phyloP scores from a whole-genome alignment of 2,113 vertebrate species.

The Scomber colias region DNA sequence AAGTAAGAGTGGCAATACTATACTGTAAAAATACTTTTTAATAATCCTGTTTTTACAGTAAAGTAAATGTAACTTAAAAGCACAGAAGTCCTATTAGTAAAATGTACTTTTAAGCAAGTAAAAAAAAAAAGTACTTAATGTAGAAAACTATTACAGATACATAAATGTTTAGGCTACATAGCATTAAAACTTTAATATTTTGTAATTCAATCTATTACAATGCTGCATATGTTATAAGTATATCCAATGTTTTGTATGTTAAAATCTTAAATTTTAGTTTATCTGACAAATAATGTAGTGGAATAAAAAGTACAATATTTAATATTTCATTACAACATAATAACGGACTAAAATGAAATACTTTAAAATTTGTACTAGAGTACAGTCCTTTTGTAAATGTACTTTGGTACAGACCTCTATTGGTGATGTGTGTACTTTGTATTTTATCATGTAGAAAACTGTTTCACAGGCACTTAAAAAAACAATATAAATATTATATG shows the following conservation, averaged over 20 bases:
- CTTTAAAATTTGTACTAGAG: background rate
- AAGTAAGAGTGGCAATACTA: background rate
- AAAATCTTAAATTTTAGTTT: background rate
- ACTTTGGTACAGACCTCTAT: background rate
- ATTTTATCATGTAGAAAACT: background rate
- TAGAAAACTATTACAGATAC: conserved; percentile 1
- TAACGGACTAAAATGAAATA: too few species aligned
- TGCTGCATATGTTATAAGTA: background rate
- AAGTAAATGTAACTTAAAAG: background rate
- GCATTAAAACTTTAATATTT: too few species aligned
- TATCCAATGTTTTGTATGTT: background rate
- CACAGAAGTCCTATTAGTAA: background rate
- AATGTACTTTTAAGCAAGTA: background rate
- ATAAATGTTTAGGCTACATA: too few species aligned
- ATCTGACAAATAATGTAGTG: background rate
- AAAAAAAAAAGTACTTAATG: background rate
- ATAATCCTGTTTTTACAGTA: background rate
- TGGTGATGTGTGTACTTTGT: background rate
- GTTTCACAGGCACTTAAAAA: background rate
- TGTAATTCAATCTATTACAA: background rate
- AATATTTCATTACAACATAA: too few species aligned
- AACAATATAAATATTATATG: background rate
- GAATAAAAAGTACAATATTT: background rate
- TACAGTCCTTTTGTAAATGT: background rate
- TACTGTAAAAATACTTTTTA: background rate